A percentile compares a stretch with the other conserved stretches of the same genome.
Conservation (phyloP, 2,113 vertebrate genomes). For the Alethe diademata region DNA sequence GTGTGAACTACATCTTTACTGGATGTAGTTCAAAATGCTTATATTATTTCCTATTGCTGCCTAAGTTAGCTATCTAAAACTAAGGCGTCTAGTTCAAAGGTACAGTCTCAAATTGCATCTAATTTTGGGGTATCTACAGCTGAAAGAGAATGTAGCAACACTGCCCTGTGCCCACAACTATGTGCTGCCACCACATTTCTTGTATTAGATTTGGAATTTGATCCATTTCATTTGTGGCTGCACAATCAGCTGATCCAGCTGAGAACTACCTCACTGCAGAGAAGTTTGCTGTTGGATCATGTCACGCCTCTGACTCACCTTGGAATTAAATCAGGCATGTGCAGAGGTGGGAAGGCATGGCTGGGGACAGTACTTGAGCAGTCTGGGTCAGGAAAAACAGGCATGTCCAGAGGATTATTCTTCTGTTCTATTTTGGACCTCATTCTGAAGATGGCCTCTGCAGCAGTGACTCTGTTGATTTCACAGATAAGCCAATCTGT, state of each 20-base stretch:
- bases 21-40: not conserved
- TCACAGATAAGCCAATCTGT: not conserved
- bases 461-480: not conserved
- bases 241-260: slow-evolving; percentile 1
- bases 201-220: not conserved
- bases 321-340: not conserved
- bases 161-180: not conserved
- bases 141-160: not conserved
- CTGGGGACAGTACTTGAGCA: not conserved
- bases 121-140: slow-evolving; percentile 21
- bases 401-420: not conserved
- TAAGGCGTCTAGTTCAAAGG: not conserved
- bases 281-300: not conserved
- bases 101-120: slow-evolving; percentile 4
- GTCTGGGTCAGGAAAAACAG: slow-evolving; percentile 4
- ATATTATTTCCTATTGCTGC: not conserved
- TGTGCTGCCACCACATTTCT: slow-evolving; percentile 40
- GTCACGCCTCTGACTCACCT: slow-evolving; percentile 26
- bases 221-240: slow-evolving; percentile 13
- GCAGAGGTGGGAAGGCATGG: not conserved
- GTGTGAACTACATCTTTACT: not conserved
- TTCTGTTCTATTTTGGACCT: slow-evolving; percentile 9
- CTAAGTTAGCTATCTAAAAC: not conserved
- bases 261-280: not conserved
- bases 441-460: not conserved